Evolutionary conservation across 2,888 invertebrate species (phyloP), one percentile per base, ranked within the genome.

Genomic region (Euzetes globulus): DNA sequence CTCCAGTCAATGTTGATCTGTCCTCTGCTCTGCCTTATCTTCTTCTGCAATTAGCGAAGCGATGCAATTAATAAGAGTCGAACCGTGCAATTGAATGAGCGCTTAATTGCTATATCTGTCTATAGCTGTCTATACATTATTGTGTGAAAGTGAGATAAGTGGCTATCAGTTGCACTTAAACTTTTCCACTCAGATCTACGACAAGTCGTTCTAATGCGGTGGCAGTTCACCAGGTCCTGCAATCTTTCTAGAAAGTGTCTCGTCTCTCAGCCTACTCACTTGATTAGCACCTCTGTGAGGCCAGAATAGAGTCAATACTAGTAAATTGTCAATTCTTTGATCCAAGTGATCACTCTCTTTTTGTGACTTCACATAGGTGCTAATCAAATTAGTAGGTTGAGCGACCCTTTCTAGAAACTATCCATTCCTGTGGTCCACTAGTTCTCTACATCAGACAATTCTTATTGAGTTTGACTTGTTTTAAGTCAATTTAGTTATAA

Each of bases 131-230:
- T 27, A 33, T 63, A 63, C 63, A 63, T 63, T 68, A 68, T 68
- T 68, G 68, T 68, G 68, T 68, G 68, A 68, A 68, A 68, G 41
- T 41, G 41, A 68, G 37, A 68, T 68, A 68, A 68, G 41, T 68
- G 68, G 68, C 68, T 68, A 68, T 68, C 68, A 68, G 41, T 68
- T 68, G 37, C 68, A 68, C 68, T 68, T 63, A 63, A 63, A 19
- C 6, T 17, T 13, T 27, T 19, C 60, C 29, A 29, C 22, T 19
- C 60, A 15, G 17, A 33, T 17, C 29, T 17, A 29, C 33, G 9
- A 63, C 63, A 17, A 60, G 17, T 63, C 63, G n/a, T n/a, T n/a
- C n/a, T n/a, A 41, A 63, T 63, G 29, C 17, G 63, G 63, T 63
- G 27, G 63, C 55, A 13, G 25, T 55, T 19, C 55, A 55, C 25